Evolutionary conservation across 2,888 invertebrate genomes (phyloP).

Genomic region (Lutraria lutraria): DNA sequence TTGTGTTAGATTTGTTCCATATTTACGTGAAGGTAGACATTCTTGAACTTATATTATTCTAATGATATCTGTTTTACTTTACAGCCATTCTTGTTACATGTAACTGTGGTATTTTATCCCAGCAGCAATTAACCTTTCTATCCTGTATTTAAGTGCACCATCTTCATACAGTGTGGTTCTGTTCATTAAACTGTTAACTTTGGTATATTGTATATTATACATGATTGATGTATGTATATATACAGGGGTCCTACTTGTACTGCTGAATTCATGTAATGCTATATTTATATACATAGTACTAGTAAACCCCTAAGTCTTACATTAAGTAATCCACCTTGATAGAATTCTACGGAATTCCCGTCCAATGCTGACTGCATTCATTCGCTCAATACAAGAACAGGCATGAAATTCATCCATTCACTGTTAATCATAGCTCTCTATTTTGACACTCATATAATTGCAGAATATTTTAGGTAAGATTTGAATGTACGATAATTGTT

Average conservation of each 20-base stretch:
- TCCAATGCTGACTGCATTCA: not conserved
- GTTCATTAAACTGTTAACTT: not conserved
- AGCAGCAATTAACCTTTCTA: not conserved
- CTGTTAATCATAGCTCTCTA: too few species aligned
- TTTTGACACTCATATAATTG: too few species aligned
- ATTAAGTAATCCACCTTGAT: not conserved
- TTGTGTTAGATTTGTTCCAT: too few species aligned
- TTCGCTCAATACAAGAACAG: not conserved
- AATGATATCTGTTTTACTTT: too few species aligned
- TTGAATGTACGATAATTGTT: too few species aligned
- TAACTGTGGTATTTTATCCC: not conserved
- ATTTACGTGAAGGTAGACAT: too few species aligned
- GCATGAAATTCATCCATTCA: not conserved
- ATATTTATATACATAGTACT: not conserved
- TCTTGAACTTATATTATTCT: too few species aligned
- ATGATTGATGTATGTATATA: not conserved
- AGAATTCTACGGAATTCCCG: conserved; percentile 10
- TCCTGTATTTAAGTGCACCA: not conserved
- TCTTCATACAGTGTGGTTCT: not conserved
- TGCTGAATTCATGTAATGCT: conserved; percentile 9
- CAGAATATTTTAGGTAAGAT: too few species aligned
- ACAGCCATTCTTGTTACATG: not conserved
- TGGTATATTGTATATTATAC: not conserved
- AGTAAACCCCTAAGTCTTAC: not conserved
- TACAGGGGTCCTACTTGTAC: not conserved